Conservation (phyloP, 2,888 invertebrate genomes). For the Orthonychiurus folsomi region DNA sequence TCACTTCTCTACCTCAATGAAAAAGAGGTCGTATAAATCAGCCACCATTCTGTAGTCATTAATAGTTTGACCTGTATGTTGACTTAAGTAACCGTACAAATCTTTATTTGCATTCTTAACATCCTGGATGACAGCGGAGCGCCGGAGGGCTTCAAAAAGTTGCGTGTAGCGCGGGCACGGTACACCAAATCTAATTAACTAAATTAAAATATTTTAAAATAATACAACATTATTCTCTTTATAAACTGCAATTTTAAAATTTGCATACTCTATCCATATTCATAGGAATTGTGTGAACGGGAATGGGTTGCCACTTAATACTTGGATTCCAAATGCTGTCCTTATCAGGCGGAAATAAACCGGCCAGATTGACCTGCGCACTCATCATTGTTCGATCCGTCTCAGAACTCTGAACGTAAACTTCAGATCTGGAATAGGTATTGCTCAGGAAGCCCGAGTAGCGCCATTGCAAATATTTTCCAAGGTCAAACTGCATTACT, state of each 20-base stretch:
- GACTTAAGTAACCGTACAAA: constrained; percentile 58
- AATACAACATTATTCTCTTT: background rate
- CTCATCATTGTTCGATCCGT: constrained; percentile 79
- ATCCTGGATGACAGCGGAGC: constrained; percentile 37
- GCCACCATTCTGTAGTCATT: constrained; percentile 50
- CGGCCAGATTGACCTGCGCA: constrained; percentile 69
- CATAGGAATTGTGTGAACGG: constrained; percentile 58
- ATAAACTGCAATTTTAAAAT: background rate
- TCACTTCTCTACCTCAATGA: constrained; percentile 47
- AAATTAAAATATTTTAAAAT: background rate
- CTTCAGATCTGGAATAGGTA: constrained; percentile 44
- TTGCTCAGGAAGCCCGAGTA: constrained; percentile 52
- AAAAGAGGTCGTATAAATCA: constrained; percentile 59
- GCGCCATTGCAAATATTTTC: constrained; percentile 59
- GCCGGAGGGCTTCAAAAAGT: constrained; percentile 48
- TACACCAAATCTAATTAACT: constrained; percentile 50
- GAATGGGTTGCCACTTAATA: constrained; percentile 68
- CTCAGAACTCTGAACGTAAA: constrained; percentile 59
- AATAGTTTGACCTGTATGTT: constrained; percentile 54
- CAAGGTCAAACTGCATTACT: constrained; percentile 53
- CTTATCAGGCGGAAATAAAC: constrained; percentile 57
- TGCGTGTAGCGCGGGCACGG: constrained; percentile 60
- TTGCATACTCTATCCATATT: too few relatives aligned
- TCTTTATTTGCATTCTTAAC: constrained; percentile 49
- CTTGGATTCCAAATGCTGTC: constrained; percentile 50